Conservation (phyloP, 2,113 vertebrate species). For the Lagopus muta region DNA sequence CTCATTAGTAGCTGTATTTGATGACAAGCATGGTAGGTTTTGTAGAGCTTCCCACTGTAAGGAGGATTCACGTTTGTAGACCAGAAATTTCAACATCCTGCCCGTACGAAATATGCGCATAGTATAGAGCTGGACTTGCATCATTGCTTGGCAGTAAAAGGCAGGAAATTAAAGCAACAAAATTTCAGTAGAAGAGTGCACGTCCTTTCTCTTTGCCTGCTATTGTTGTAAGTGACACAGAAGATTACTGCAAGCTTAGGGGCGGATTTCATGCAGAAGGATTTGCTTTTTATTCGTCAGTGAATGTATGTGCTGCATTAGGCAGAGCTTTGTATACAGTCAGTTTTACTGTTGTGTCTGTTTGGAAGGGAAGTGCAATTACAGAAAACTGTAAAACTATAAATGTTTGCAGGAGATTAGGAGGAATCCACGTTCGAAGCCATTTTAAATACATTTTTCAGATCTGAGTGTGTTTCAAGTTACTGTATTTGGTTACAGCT, state of each 20-base stretch:
- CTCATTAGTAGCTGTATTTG: background rate
- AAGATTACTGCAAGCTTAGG: background rate
- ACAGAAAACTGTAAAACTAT: background rate
- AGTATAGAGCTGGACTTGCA: background rate
- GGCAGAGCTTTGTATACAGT: background rate
- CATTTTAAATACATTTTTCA: background rate
- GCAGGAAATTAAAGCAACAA: slow-evolving; percentile 8
- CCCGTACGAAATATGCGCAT: rapidly evolving
- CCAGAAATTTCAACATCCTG: background rate
- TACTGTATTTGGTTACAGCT: background rate
- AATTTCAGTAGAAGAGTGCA: background rate
- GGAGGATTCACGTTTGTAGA: background rate
- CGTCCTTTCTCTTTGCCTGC: background rate
- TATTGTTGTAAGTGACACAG: background rate
- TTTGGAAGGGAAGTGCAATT: slow-evolving; percentile 8
- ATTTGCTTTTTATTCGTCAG: background rate
- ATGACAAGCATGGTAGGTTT: background rate
- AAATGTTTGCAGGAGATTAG: slow-evolving; percentile 6
- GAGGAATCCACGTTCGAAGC: background rate
- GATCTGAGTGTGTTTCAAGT: background rate
- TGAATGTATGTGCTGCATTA: background rate
- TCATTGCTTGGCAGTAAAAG: slow-evolving; percentile 5
- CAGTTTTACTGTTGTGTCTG: background rate
- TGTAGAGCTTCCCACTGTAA: background rate
- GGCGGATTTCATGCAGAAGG: background rate